Evolutionary conservation across 1,140 invertebrate species (phyloP).

Genomic region (Macrocentrus cingulum): DNA sequence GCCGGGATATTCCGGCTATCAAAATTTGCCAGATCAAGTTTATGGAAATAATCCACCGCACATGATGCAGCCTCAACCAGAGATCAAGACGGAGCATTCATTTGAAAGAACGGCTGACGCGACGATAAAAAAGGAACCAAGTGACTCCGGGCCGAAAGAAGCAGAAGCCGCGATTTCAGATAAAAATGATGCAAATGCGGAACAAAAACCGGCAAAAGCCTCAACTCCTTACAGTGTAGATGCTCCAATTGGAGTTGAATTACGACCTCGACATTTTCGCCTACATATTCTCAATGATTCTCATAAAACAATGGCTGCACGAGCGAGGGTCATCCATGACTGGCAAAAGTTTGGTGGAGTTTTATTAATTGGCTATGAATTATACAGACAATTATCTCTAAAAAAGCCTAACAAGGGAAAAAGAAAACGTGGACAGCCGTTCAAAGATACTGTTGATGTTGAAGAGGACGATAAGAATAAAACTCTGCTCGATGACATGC

Average conservation of each 20-base stretch:
- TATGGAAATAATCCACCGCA: conserved; percentile 34
- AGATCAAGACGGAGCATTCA: conserved; percentile 38
- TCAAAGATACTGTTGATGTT: conserved; percentile 56
- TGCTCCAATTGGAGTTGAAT: conserved; percentile 44
- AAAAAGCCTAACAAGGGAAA: conserved; percentile 64
- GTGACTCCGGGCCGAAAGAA: conserved; percentile 39
- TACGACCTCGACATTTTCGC: conserved; percentile 76
- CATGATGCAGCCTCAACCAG: conserved; percentile 26
- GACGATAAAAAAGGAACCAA: conserved; percentile 41
- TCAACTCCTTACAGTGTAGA: conserved; percentile 52
- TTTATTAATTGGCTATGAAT: conserved; percentile 95
- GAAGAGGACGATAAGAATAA: conserved; percentile 81
- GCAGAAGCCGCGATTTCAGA: conserved; percentile 30
- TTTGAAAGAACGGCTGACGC: conserved; percentile 25
- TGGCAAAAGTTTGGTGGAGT: conserved; percentile 91
- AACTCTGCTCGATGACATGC: conserved; percentile 82
- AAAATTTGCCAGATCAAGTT: conserved; percentile 21
- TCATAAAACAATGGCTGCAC: conserved; percentile 85
- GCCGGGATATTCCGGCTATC: conserved; percentile 28
- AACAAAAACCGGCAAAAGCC: conserved; percentile 49
- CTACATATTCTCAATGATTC: conserved; percentile 92
- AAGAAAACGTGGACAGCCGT: conserved; percentile 51
- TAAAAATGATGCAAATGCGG: conserved; percentile 59
- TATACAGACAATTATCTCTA: conserved; percentile 86
- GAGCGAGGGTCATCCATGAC: conserved; percentile 76